Conservation (phyloP, 2,797 vertebrate species). For the Cirrhinus molitorella region DNA sequence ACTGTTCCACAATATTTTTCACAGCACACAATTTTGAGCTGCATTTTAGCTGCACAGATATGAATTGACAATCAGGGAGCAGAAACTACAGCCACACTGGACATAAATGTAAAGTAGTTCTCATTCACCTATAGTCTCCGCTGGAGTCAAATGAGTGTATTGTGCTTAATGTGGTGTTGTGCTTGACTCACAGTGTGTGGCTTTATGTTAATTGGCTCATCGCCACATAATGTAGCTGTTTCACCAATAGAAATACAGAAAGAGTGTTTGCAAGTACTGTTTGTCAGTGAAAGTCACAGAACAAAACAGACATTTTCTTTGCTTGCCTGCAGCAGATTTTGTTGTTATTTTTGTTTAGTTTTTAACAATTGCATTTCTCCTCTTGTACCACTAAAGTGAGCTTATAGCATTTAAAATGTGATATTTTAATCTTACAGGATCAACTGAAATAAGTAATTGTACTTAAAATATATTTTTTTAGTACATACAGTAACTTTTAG, state of each 20-base stretch:
- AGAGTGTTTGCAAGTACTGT: background rate
- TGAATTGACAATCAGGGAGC: background rate
- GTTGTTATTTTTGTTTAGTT: background rate
- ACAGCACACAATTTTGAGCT: background rate
- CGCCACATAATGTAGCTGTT: conserved; percentile 27
- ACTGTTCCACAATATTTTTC: background rate
- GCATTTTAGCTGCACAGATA: background rate
- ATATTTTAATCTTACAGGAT: background rate
- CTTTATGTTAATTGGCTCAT: conserved; percentile 43
- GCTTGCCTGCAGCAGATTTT: background rate
- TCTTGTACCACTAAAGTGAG: background rate
- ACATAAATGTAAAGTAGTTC: background rate
- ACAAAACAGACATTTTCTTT: background rate
- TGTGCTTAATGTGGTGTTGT: conserved; percentile 8
- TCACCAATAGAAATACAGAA: conserved; percentile 8
- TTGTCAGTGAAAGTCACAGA: background rate
- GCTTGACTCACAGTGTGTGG: background rate
- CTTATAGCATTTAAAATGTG: background rate
- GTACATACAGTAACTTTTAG: background rate
- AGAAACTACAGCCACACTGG: background rate
- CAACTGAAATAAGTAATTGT: background rate
- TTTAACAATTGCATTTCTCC: background rate
- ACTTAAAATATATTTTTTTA: background rate
- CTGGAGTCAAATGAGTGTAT: conserved; percentile 8
- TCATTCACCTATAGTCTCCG: background rate